Evolutionary conservation across 2,797 vertebrate species (phyloP), one percentile per base, ranked within the genome.

Genomic region (Pogonophryne albipinna): DNA sequence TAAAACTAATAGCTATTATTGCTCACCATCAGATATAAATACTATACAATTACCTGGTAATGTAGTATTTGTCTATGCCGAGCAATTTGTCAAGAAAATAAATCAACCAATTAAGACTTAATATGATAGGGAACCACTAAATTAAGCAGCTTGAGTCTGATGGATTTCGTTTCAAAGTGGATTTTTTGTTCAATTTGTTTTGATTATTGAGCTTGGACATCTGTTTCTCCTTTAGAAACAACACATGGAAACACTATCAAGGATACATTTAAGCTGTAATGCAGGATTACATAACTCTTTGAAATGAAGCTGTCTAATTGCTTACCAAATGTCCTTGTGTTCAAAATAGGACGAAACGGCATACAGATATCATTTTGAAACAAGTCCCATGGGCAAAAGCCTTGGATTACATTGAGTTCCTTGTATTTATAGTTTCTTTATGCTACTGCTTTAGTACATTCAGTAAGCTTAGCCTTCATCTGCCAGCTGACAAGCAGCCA

Each of bases 401-500:
- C 65, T 31, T 34, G 55, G 41, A 78, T 52, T 1, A 66, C 2
- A 56, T 16, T 27, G 41, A 62, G 44, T 66, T 71, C 51, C 67
- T 51, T 10, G 9, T 20, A 62, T 44, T 20, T 4, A 23, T 20
- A 23, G 23, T 19, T 65, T 46, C 47, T 58, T 68, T 62, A 55
- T 56, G 55, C 15, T 19, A 13, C 38, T 49, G 59, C 46, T 74
- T 76, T 20, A 49, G 73, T n/a, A n/a, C n/a, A n/a, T n/a, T n/a
- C n/a, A 27, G 72, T 66, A 84, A 75, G 56, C 20, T 44, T n/a
- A 34, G 58, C 55, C 2, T 55, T 17, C 66, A 76, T 82, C 66
- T 63, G 71, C 52, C 71, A 82, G 83, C 76, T 84, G 77, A 80
- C 73, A 17, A 74, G 65, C 27, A 87, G 64, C 73, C 60, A 69